Evolutionary conservation across 1,140 invertebrate genomes (phyloP).

Genomic region (Dryas iulia): DNA sequence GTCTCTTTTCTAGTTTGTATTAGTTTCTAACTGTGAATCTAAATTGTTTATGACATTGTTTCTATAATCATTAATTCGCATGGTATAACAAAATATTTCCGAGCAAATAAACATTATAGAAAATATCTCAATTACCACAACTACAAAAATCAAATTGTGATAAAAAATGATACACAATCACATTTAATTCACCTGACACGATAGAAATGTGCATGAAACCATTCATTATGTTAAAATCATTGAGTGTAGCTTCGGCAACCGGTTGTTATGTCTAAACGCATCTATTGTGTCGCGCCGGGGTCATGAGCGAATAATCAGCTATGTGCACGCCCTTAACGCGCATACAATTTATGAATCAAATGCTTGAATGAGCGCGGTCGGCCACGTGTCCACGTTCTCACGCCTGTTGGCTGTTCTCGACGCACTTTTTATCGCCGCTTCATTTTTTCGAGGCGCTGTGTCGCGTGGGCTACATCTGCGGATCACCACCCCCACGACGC

Average conservation of each 20-base stretch:
- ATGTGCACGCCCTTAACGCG: constrained; percentile 35
- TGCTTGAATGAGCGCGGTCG: constrained; percentile 68
- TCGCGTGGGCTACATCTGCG: constrained; percentile 64
- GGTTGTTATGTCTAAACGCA: constrained; percentile 14
- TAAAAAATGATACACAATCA: not conserved
- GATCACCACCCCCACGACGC: constrained; percentile 56
- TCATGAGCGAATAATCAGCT: constrained; percentile 42
- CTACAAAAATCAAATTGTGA: not conserved
- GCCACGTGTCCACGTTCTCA: constrained; percentile 74
- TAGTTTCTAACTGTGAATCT: no score
- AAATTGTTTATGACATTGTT: no score
- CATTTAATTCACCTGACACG: not conserved
- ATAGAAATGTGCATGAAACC: constrained; percentile 6
- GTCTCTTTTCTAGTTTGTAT: no score
- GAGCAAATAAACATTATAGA: no score
- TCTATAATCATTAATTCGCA: no score
- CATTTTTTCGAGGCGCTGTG: constrained; percentile 58
- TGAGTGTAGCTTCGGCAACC: not conserved
- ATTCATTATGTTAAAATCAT: constrained; percentile 8
- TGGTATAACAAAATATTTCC: no score
- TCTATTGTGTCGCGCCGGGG: constrained; percentile 32
- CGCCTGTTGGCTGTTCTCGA: constrained; percentile 45
- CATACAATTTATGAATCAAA: constrained; percentile 72
- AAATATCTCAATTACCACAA: no score
- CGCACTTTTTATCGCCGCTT: constrained; percentile 61